Percentiles rank a stretch among this genome's conserved stretches.
These are phyloP conservation scores for Cheumatopsyche charites DNA, from an alignment of 1,140 invertebrate genomes.

Conservation along the genomic window DNA sequence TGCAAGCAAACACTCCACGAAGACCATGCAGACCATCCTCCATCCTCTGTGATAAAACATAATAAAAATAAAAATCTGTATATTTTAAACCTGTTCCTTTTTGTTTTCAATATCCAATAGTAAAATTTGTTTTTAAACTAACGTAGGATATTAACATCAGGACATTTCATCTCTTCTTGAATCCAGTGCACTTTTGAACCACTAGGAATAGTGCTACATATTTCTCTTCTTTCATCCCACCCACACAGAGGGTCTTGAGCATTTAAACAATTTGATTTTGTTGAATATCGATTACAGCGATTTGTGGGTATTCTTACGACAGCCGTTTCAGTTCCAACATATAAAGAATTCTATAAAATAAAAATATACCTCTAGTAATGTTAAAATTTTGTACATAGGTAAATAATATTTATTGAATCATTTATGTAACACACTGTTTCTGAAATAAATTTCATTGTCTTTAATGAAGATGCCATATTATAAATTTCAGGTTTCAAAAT, in stretches of 20 bases:
- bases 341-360: slow-evolving; percentile 66
- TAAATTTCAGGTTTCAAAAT: slow-evolving; percentile 71
- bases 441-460: slow-evolving; percentile 72
- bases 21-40: slow-evolving; percentile 78
- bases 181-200: slow-evolving; percentile 71
- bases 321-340: slow-evolving; percentile 71
- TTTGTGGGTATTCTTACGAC: slow-evolving; percentile 73
- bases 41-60: slow-evolving; percentile 64
- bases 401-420: not conserved
- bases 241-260: slow-evolving; percentile 89
- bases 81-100: no score
- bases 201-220: slow-evolving; percentile 70
- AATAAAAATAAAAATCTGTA: no score
- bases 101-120: no score
- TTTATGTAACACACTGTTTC: slow-evolving; percentile 58
- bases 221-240: slow-evolving; percentile 74
- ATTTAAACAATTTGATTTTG: slow-evolving; percentile 73
- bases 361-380: no score
- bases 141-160: slow-evolving; percentile 62
- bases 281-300: slow-evolving; percentile 75
- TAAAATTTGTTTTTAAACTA: not conserved
- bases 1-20: slow-evolving; percentile 70
- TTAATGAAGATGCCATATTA: slow-evolving; percentile 58
- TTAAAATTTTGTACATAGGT: not conserved
- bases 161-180: slow-evolving; percentile 73